Conservation (phyloP, 2,888 invertebrate species). For the Oeneis ivallda region DNA sequence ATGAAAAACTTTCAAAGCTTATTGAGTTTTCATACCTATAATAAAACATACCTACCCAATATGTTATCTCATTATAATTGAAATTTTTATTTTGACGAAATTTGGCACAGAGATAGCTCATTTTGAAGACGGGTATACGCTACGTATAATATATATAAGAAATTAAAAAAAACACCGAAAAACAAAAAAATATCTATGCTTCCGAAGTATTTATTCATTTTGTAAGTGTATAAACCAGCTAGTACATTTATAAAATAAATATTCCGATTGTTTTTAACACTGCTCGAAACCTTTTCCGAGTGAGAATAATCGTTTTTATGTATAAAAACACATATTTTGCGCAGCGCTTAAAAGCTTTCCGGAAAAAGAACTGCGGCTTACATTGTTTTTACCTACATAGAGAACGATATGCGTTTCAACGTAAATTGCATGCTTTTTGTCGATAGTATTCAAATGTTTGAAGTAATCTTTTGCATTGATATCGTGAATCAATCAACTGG, state of each 20-base stretch:
- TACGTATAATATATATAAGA: no score
- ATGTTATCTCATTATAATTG: no score
- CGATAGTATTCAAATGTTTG: not conserved
- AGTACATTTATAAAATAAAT: not conserved
- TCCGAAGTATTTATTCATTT: no score
- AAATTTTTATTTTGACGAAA: no score
- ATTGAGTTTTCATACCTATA: no score
- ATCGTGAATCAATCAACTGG: not conserved
- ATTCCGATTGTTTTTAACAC: not conserved
- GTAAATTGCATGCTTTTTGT: conserved; percentile 1
- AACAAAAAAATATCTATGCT: no score
- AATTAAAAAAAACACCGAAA: no score
- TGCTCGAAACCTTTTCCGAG: conserved; percentile 13
- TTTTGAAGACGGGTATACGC: no score
- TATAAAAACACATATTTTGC: conserved; percentile 13
- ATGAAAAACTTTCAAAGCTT: no score
- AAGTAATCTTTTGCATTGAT: not conserved
- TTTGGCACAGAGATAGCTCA: no score
- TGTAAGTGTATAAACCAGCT: no score
- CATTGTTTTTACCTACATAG: conserved; percentile 1
- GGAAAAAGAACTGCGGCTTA: conserved; percentile 22
- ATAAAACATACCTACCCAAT: no score
- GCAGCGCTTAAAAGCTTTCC: conserved; percentile 31
- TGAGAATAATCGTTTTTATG: conserved; percentile 15
- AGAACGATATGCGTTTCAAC: conserved; percentile 18